Base-by-base conservation (phyloP, 2,797 vertebrate species). In the Myripristis murdjan region DNA sequence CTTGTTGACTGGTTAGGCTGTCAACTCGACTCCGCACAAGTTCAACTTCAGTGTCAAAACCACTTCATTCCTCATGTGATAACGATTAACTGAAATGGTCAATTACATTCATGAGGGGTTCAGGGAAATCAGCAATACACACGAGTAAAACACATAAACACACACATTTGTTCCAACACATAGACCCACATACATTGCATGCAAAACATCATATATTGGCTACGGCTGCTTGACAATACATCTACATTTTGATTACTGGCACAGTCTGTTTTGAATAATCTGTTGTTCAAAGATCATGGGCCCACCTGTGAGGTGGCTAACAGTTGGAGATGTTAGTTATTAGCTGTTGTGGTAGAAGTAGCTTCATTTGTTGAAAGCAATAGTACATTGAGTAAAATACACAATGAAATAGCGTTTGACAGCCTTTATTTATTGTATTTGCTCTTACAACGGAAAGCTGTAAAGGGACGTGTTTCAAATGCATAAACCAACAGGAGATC, bases 191-290 rank as follows among this genome's bases (percentile, higher is more conserved):
- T n/a, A n/a, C n/a, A n/a, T n/a, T n/a, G n/a, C n/a, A n/a, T n/a
- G n/a, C 28, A 26, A 58, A 20, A 24, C 14, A 64, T 11, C 12
- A 39, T 39, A 39, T 39, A 39, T 3, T n/a, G n/a, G n/a, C n/a
- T n/a, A n/a, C n/a, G n/a, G 15, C 6, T 35, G 33, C 39, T 43
- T 22, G 41, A 71, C 22, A 61, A 60, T 26, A 28, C 57, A 65
- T 41, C 9, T 24, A 2, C 6, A 61, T 31, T 49, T 18, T 39
- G 64, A n/a, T 63, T 51, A 20, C 64, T 51, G 64, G 10, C 41
- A 47, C 41, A 73, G 24, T 18, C 44, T 71, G 66, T 63, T 22
- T 35, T 18, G 11, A 46, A 63, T 56, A 55, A 75, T 33, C 37
- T 14, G 5, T 70, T 49, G 61, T 73, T 14, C 53, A 58, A 67